Evolutionary conservation across 1,140 invertebrate genomes (phyloP), one percentile per base, ranked within the genome.

Genomic region (Zelostemma sp.): DNA sequence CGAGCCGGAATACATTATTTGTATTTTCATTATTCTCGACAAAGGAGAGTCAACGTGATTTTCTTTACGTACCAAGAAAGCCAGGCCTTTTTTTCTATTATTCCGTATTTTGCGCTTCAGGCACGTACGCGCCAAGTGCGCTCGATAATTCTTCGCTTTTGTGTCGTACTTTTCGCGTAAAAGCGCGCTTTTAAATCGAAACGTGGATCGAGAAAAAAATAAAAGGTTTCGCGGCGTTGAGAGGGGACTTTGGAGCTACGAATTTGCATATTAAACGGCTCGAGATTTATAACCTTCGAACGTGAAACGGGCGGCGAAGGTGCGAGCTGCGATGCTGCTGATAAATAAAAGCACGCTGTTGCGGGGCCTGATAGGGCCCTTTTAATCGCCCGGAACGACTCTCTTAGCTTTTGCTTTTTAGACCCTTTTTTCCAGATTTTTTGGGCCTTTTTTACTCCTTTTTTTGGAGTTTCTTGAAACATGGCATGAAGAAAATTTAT

Each of bases 201-300:
- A n/a, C n/a, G n/a, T n/a, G n/a, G n/a, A n/a, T n/a, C n/a, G n/a
- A n/a, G n/a, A n/a, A n/a, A n/a, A n/a, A n/a, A n/a, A n/a, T n/a
- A n/a, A n/a, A n/a, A n/a, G n/a, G n/a, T n/a, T n/a, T n/a, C n/a
- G n/a, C n/a, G n/a, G n/a, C n/a, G n/a, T n/a, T n/a, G n/a, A n/a
- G 11, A 9, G 33, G 33, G 11, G 33, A 35, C 33, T n/a, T 35
- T 35, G 6, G 33, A 35, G 33, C 11, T 2, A 46, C 54, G 69
- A 73, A 85, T 85, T 85, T 85, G 77, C 82, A 85, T 84, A 85
- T 85, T 84, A 85, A 84, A 84, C 79, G 82, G 80, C 77, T 83
- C 68, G 72, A 81, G 83, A 85, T 84, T 84, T 85, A 85, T 84
- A 85, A 84, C 82, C 73, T 49, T 74, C 58, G 70, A 65, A 57